A percentile compares a stretch with the other conserved stretches of the same genome.
Conservation (phyloP, 2,797 vertebrate species). For the Scleropages formosus region DNA sequence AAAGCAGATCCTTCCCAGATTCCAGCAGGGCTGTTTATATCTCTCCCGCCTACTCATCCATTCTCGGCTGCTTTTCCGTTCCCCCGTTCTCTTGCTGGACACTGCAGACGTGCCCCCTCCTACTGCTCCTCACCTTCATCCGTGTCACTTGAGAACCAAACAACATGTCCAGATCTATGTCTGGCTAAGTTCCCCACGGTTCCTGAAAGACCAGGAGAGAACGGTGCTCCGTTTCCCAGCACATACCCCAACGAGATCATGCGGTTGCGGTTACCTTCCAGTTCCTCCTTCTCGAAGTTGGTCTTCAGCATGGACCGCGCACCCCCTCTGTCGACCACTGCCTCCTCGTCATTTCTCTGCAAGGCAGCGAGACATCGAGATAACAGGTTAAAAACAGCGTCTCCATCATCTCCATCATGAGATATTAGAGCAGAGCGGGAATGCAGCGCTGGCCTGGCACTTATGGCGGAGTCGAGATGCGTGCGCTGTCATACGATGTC, state of each 20-base stretch:
- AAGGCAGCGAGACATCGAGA: slow-evolving; percentile 4
- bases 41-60: neutral
- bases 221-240: neutral
- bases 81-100: too few species aligned
- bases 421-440: neutral
- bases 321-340: slow-evolving; percentile 91
- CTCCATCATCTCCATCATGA: too few species aligned
- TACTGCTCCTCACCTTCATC: neutral
- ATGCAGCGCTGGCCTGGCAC: neutral
- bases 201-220: neutral
- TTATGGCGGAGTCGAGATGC: too few species aligned
- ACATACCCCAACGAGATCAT: neutral
- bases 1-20: neutral
- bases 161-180: neutral
- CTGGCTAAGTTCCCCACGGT: neutral
- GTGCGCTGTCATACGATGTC: too few species aligned
- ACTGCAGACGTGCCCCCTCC: too few species aligned
- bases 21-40: neutral
- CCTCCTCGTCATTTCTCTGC: slow-evolving; percentile 96
- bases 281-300: slow-evolving; percentile 97
- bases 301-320: slow-evolving; percentile 97
- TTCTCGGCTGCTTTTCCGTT: too few species aligned
- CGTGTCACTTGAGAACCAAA: neutral
- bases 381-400: neutral
- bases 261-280: slow-evolving; percentile 81